Conservation (phyloP, 2,797 vertebrate species). For the Cossypha heuglini region DNA sequence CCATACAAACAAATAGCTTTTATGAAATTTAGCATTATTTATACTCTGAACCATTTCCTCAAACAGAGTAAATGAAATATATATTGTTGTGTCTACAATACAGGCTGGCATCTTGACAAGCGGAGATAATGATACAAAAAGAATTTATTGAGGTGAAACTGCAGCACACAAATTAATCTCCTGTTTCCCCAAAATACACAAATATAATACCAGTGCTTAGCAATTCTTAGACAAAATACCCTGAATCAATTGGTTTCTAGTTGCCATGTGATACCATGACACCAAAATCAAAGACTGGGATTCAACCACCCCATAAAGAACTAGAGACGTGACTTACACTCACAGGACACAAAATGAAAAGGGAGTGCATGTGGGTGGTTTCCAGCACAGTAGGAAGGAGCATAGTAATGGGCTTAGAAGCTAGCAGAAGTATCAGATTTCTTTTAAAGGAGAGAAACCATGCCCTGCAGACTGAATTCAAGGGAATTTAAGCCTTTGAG, state of each 20-base stretch:
- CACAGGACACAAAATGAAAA: not conserved
- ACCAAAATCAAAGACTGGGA: not conserved
- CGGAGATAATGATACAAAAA: not conserved
- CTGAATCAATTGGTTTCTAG: not conserved
- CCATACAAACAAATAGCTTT: conserved; percentile 5
- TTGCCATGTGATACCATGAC: not conserved
- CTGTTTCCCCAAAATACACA: not conserved
- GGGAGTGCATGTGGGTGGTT: fast-evolving
- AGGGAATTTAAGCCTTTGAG: not conserved
- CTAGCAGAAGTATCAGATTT: not conserved
- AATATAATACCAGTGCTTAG: not conserved
- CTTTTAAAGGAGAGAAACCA: not conserved
- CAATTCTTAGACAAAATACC: not conserved
- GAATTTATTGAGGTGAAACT: not conserved
- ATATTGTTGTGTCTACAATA: not conserved
- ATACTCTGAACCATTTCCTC: not conserved
- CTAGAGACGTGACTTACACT: not conserved
- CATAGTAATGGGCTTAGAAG: not conserved
- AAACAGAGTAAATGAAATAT: conserved; percentile 30
- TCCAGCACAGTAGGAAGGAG: not conserved
- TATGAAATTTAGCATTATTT: conserved; percentile 16
- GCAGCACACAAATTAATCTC: not conserved
- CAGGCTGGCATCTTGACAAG: not conserved
- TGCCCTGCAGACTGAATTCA: not conserved
- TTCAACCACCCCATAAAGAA: not conserved